Evolutionary conservation across 2,888 invertebrate genomes (phyloP).

Genomic region (Sesamia inferens): DNA sequence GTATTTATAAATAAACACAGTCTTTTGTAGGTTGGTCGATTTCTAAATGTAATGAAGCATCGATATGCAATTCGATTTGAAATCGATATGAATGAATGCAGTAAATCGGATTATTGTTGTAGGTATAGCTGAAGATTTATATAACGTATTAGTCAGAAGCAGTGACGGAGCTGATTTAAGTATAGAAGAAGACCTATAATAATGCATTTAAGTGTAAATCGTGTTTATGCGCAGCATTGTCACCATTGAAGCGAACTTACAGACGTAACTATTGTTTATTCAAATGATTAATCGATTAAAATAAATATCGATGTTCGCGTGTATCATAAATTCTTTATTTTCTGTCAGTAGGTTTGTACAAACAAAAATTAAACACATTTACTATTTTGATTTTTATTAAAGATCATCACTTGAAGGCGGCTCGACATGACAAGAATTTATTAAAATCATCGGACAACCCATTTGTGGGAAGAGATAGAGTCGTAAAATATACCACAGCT

Average conservation of each 20-base stretch:
- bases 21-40: background rate
- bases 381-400: no score
- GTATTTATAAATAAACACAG: no score
- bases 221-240: background rate
- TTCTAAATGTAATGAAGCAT: constrained; percentile 9
- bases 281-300: background rate
- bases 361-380: no score
- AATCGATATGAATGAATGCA: background rate
- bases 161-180: background rate
- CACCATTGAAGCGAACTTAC: background rate
- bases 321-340: background rate
- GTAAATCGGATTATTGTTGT: constrained; percentile 42
- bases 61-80: constrained; percentile 19
- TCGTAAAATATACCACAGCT: no score
- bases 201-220: background rate
- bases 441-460: no score
- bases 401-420: background rate
- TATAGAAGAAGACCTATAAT: constrained; percentile 36
- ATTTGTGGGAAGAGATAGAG: no score
- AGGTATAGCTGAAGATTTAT: constrained; percentile 3
- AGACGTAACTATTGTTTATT: background rate
- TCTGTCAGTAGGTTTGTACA: no score
- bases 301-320: background rate
- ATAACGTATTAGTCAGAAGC: background rate
- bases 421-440: background rate